Evolutionary conservation across 2,113 vertebrate species (phyloP).

Genomic region (Ammodramus savannarum): DNA sequence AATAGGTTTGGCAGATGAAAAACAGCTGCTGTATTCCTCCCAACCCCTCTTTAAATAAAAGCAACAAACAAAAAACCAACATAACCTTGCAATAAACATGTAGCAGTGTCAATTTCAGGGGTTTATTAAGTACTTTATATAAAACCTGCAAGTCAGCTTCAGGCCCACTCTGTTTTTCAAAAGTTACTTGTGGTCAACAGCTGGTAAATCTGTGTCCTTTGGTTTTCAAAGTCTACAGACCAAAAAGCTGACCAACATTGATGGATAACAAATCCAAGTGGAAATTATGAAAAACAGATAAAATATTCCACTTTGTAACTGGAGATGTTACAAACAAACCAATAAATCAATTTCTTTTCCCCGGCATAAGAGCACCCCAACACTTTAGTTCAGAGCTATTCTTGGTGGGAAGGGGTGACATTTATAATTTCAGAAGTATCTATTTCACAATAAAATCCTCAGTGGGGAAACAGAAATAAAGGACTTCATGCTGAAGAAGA

Average conservation of each 20-base stretch:
- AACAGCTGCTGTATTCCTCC: neutral
- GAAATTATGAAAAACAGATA: neutral
- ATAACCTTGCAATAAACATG: neutral
- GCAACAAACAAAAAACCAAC: neutral
- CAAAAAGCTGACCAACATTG: neutral
- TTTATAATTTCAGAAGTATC: neutral
- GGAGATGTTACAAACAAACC: neutral
- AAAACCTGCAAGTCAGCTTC: neutral
- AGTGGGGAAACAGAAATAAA: neutral
- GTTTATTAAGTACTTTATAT: neutral
- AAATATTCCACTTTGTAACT: neutral
- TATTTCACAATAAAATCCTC: neutral
- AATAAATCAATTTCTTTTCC: neutral
- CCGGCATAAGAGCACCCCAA: neutral
- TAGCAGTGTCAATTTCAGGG: neutral
- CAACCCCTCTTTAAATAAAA: neutral
- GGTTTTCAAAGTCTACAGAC: neutral
- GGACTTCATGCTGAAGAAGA: neutral
- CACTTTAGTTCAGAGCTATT: neutral
- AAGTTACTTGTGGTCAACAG: neutral
- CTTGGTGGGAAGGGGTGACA: neutral
- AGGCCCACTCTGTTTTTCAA: neutral
- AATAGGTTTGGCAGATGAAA: neutral
- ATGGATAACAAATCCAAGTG: neutral
- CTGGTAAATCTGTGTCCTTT: neutral